phyloP scores from a whole-genome alignment of 37 sponge, comb jelly and placozoan genomes.

The Eunapius fragilis region DNA sequence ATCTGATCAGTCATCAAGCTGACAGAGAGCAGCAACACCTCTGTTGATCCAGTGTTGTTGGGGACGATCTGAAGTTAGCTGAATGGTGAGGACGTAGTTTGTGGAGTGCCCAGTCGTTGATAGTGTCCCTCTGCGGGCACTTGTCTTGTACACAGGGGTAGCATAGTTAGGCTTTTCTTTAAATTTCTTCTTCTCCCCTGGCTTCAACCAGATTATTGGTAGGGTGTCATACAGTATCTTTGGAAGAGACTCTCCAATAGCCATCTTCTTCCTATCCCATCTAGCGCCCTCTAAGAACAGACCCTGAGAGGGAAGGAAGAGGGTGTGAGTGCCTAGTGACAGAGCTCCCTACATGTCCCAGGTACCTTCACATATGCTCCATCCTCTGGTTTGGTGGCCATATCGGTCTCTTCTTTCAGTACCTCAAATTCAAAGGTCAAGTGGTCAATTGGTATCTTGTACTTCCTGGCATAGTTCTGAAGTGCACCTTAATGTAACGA shows the following conservation, averaged over 20 bases:
- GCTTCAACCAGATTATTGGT: conserved; percentile 92
- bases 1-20: conserved; percentile 85
- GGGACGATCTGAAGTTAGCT: conserved; percentile 75
- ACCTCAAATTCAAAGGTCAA: conserved; percentile 92
- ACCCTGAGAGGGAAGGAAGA: too few relatives aligned
- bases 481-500: too few relatives aligned
- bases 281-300: conserved; percentile 94
- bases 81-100: conserved; percentile 86
- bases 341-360: conserved; percentile 56
- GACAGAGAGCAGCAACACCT: conserved; percentile 90
- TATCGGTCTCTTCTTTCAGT: neutral
- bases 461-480: conserved; percentile 95
- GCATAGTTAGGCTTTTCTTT: conserved; percentile 85
- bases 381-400: neutral
- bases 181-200: conserved; percentile 78
- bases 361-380: neutral
- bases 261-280: conserved; percentile 69
- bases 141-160: conserved; percentile 98
- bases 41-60: conserved; percentile 94
- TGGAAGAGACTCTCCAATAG: conserved; percentile 88
- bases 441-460: conserved; percentile 92
- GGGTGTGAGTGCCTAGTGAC: too few relatives aligned
- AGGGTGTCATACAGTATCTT: conserved; percentile 96
- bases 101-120: conserved; percentile 91
- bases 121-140: conserved; percentile 83